Conservation (phyloP, 1,140 invertebrate species). For the Andrena cerasifolii region DNA sequence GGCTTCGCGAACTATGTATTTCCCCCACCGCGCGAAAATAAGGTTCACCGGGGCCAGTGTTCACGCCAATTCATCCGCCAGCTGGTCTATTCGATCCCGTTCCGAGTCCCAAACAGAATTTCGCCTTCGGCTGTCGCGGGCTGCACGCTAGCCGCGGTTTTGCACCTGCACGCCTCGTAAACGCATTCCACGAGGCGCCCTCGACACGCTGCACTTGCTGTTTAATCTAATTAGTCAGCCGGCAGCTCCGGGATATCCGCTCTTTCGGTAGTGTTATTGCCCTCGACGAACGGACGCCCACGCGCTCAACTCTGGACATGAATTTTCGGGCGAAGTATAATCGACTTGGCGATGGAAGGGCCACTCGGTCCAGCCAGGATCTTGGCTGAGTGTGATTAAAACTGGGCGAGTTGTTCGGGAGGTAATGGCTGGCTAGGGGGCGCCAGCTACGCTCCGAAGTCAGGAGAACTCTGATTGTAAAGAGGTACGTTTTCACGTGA, state of each 20-base stretch:
- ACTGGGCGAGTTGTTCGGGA: background rate
- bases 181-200: constrained; percentile 33
- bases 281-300: constrained; percentile 18
- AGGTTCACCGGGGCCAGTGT: constrained; percentile 1
- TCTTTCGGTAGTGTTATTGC: constrained; percentile 55
- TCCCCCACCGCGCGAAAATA: background rate
- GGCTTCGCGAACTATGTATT: background rate
- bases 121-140: constrained; percentile 30
- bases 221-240: constrained; percentile 70
- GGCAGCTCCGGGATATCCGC: constrained; percentile 44
- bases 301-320: constrained; percentile 24
- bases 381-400: background rate
- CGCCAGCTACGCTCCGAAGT: no score
- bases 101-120: constrained; percentile 14
- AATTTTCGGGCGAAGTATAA: constrained; percentile 31
- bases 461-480: no score
- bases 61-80: constrained; percentile 41
- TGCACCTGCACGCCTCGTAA: constrained; percentile 51
- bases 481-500: no score
- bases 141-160: constrained; percentile 21
- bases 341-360: background rate
- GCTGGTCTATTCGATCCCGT: constrained; percentile 39
- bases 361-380: background rate
- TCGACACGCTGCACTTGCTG: constrained; percentile 57
- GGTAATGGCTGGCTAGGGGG: no score